Evolutionary conservation across 92 coral and sea anemone species (phyloP).

Genomic region (Phymanthus crucifer): DNA sequence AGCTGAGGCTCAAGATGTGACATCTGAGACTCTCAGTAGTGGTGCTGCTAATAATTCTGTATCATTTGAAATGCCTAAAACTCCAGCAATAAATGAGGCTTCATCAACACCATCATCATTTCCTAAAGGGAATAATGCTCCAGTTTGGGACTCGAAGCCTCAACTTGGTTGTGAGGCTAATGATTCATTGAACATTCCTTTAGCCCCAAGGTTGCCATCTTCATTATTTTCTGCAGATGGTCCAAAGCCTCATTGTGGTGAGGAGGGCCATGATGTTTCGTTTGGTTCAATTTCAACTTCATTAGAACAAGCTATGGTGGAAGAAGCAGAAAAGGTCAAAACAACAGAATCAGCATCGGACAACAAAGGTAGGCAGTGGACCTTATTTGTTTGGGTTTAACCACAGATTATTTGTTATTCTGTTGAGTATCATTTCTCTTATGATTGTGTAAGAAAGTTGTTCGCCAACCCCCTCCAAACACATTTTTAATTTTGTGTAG

Average conservation of each 20-base stretch:
- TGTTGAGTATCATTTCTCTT: no score
- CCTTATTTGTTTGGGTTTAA: no score
- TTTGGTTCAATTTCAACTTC: constrained; percentile 63
- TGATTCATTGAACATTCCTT: background rate
- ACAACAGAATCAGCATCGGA: background rate
- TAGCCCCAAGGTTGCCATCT: background rate
- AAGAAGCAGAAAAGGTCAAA: constrained; percentile 48
- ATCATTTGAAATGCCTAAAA: background rate
- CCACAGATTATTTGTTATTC: no score
- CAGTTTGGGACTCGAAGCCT: background rate
- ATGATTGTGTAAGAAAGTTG: no score
- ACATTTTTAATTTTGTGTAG: no score
- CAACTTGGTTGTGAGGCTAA: background rate
- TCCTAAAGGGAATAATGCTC: background rate
- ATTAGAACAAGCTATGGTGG: constrained; percentile 61
- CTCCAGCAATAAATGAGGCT: background rate
- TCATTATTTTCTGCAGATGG: background rate
- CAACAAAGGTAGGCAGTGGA: background rate
- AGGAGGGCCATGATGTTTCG: constrained; percentile 13
- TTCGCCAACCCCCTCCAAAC: no score
- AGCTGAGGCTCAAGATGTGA: background rate
- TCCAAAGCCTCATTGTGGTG: background rate
- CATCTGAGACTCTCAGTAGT: no score
- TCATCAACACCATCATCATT: background rate
- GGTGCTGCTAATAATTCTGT: background rate